A percentile compares a stretch with the other conserved stretches of the same genome.
Evolutionary conservation across 1,140 invertebrate genomes (phyloP).

Genomic region (Lucilia sericata): DNA sequence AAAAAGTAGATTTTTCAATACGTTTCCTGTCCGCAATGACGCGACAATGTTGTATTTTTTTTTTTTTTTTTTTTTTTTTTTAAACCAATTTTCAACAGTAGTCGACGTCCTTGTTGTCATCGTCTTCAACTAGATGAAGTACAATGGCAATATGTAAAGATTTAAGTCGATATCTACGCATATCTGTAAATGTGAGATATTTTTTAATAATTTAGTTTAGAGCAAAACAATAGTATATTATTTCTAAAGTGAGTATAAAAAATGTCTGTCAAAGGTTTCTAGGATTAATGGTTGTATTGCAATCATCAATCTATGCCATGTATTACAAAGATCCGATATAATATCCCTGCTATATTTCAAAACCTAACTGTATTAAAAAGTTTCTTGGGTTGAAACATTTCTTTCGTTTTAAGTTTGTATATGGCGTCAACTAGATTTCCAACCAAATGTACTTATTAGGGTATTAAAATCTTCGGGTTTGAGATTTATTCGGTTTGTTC

Average conservation of each 20-base stretch:
- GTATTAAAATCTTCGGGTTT: too few species aligned
- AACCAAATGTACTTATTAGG: background rate
- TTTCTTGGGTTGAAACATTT: background rate
- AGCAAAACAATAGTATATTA: too few species aligned
- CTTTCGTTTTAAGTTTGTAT: slow-evolving; percentile 27
- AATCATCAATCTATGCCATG: too few species aligned
- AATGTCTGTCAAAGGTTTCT: too few species aligned
- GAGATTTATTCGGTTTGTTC: too few species aligned
- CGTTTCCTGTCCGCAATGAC: slow-evolving; percentile 44
- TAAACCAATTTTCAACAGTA: background rate
- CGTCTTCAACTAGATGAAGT: background rate
- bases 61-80: too few species aligned
- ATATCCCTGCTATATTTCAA: too few species aligned
- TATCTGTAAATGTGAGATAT: too few species aligned
- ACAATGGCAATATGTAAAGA: background rate
- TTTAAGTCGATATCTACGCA: background rate
- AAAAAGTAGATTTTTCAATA: slow-evolving; percentile 32
- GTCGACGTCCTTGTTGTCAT: background rate
- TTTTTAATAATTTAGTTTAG: too few species aligned
- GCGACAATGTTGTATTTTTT: slow-evolving; percentile 39
- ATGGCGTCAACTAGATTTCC: slow-evolving; percentile 43
- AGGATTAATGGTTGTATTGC: too few species aligned
- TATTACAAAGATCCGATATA: too few species aligned
- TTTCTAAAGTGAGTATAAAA: too few species aligned
- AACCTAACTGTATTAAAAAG: background rate